Conservation (phyloP, 2,113 vertebrate genomes). For the Oriolus oriolus region DNA sequence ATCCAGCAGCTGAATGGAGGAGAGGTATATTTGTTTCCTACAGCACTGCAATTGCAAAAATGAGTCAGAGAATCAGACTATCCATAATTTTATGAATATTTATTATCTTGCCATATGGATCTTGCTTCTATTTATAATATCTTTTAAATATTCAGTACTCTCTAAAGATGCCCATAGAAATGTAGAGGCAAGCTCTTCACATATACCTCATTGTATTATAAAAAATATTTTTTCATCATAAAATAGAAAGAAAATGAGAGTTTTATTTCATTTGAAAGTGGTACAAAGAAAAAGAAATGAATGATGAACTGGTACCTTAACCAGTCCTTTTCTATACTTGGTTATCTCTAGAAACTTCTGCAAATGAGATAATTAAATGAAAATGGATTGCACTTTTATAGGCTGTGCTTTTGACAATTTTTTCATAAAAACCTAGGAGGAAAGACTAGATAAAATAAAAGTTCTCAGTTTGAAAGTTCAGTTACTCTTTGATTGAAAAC, state of each 20-base stretch:
- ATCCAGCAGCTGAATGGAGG: not conserved
- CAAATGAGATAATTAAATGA: not conserved
- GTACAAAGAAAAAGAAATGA: not conserved
- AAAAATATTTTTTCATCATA: not conserved
- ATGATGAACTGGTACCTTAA: not conserved
- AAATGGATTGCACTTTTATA: not conserved
- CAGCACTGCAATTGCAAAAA: not conserved
- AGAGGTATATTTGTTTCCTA: not conserved
- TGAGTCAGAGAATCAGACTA: constrained; percentile 10
- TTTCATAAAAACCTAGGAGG: not conserved
- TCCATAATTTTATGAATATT: constrained; percentile 43
- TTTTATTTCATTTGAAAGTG: not conserved
- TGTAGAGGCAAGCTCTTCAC: not conserved
- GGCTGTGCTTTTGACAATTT: not conserved
- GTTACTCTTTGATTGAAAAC: not conserved
- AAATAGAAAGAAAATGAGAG: not conserved
- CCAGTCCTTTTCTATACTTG: not conserved
- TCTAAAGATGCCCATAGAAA: not conserved
- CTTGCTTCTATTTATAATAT: constrained; percentile 17
- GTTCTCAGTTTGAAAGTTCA: not conserved
- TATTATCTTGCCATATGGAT: constrained; percentile 40
- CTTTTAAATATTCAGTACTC: constrained; percentile 30
- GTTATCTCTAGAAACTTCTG: not conserved
- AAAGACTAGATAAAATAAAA: not conserved
- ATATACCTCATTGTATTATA: not conserved